phyloP scores from a whole-genome alignment of 2,113 vertebrate species.

The Toxostoma redivivum region DNA sequence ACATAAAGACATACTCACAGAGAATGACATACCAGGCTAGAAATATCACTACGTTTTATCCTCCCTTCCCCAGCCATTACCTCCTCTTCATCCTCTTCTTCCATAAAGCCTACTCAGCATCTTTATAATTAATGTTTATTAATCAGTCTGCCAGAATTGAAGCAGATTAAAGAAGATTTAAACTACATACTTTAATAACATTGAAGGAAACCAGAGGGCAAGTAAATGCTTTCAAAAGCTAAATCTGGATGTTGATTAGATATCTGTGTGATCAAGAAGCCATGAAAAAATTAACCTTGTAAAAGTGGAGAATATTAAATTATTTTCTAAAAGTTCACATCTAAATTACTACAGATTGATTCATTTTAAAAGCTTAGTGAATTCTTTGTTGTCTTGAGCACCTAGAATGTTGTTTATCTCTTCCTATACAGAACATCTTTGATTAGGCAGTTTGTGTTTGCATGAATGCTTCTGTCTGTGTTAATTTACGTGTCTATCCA shows the following conservation, averaged over 20 bases:
- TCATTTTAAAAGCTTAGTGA: neutral
- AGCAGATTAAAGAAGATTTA: slow-evolving; percentile 43
- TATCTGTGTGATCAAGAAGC: neutral
- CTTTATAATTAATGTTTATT: slow-evolving; percentile 46
- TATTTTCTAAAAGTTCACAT: neutral
- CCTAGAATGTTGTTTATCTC: neutral
- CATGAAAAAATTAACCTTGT: neutral
- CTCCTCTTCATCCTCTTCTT: neutral
- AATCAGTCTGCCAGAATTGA: neutral
- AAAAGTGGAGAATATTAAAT: neutral
- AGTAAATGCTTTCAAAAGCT: neutral
- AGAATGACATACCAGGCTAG: neutral
- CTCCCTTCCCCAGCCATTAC: neutral
- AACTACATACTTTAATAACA: neutral
- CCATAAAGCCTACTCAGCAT: slow-evolving; percentile 9
- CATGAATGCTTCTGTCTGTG: neutral
- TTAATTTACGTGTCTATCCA: neutral
- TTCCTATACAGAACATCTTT: neutral
- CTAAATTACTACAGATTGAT: neutral
- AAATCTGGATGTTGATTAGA: neutral
- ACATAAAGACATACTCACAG: neutral
- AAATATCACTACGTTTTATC: neutral
- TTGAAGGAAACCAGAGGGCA: neutral
- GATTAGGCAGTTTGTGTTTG: neutral
- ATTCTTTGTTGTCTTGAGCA: neutral